A percentile compares a stretch with the other conserved stretches of the same genome.
Evolutionary conservation across 2,113 vertebrate species (phyloP).

Genomic region (Equus quagga): DNA sequence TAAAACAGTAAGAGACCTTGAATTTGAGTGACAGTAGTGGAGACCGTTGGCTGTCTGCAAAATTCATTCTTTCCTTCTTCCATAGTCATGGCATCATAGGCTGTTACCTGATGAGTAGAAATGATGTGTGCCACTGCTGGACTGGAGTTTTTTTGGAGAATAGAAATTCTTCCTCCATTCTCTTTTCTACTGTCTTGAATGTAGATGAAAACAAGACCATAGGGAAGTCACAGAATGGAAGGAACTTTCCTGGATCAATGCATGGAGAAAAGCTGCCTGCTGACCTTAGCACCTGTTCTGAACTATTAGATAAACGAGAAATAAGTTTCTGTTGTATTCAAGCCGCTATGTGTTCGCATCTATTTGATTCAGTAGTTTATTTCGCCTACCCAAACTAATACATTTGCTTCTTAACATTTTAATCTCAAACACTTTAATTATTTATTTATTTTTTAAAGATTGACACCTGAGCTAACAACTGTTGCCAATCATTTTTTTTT

Average conservation of each 20-base stretch:
- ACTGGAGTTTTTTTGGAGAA: neutral
- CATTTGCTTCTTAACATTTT: constrained; percentile 17
- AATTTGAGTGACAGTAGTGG: neutral
- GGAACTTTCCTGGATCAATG: neutral
- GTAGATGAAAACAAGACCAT: neutral
- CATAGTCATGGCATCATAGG: neutral
- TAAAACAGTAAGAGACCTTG: neutral
- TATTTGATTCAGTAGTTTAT: neutral
- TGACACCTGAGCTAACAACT: no score
- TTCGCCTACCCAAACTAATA: constrained; percentile 2
- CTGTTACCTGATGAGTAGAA: neutral
- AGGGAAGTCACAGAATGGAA: neutral
- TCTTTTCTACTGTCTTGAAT: neutral
- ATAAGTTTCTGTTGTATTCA: neutral
- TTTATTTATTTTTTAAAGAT: neutral
- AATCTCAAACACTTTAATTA: constrained; percentile 24
- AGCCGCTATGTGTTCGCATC: neutral
- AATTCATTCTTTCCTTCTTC: neutral
- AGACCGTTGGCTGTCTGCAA: neutral
- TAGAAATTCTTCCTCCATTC: neutral
- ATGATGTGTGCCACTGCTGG: neutral
- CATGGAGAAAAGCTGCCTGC: neutral
- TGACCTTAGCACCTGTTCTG: neutral
- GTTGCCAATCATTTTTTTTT: no score
- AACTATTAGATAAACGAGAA: constrained; percentile 41